Percentiles rank a stretch among this genome's conserved stretches.
Conservation (phyloP, 2,113 vertebrate species). For the Diphyllodes magnificus region DNA sequence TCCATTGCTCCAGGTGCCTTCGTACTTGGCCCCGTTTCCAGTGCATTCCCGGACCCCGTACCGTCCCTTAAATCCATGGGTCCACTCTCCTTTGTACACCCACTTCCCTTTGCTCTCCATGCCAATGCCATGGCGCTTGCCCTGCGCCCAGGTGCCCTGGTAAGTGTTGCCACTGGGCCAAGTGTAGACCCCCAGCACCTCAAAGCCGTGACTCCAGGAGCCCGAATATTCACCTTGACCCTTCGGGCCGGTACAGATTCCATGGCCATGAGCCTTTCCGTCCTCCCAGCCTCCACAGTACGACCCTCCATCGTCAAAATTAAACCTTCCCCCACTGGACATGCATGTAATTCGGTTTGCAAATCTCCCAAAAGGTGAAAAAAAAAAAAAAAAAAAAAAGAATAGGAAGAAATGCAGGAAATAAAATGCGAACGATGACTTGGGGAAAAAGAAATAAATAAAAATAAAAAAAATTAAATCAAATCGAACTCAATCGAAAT, state of each 20-base stretch:
- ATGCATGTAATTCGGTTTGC: constrained; percentile 89
- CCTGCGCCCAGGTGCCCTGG: constrained; percentile 98
- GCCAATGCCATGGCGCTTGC: constrained; percentile 96
- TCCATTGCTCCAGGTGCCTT: constrained; percentile 98
- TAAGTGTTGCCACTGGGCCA: constrained; percentile 99
- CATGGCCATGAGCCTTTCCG: constrained; percentile 98
- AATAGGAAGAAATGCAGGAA: not conserved
- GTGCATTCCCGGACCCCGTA: constrained; percentile 95
- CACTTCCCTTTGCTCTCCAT: constrained; percentile 98
- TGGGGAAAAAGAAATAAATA: not conserved
- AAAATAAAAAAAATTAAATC: not conserved
- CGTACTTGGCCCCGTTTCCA: constrained; percentile 92
- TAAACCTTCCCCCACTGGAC: constrained; percentile 92
- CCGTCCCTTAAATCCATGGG: constrained; percentile 97
- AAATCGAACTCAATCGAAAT: constrained; percentile 9
- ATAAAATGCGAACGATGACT: not conserved
- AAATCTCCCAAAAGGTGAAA: constrained; percentile 73
- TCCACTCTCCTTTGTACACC: constrained; percentile 99
- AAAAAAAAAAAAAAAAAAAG: not conserved
- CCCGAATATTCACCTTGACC: constrained; percentile 98
- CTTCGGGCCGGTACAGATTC: constrained; percentile 98
- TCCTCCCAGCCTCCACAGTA: constrained; percentile 99
- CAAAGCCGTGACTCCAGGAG: constrained; percentile 97
- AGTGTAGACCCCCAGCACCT: constrained; percentile 97
- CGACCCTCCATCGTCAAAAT: constrained; percentile 99